Evolutionary conservation across 2,113 vertebrate genomes (phyloP).

Genomic region (Holacanthus passer): DNA sequence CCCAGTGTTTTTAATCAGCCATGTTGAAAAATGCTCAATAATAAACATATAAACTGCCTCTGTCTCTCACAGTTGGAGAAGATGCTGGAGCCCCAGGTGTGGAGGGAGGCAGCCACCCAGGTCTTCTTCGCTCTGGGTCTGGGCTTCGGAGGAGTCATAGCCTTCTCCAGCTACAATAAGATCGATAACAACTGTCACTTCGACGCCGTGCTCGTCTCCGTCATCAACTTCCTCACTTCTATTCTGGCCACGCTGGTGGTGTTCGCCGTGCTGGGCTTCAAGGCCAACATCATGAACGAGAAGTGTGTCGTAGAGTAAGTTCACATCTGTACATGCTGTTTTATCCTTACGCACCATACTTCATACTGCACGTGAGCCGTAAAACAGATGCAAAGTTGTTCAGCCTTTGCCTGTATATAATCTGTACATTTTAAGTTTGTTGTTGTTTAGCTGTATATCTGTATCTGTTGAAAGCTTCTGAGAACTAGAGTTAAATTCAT

Average conservation of each 20-base stretch:
- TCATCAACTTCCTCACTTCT: constrained; percentile 98
- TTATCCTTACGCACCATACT: neutral
- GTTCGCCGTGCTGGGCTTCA: constrained; percentile 98
- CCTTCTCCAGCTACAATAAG: constrained; percentile 99
- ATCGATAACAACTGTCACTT: constrained; percentile 99
- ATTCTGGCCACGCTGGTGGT: constrained; percentile 97
- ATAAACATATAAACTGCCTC: neutral
- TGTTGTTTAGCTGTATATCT: neutral
- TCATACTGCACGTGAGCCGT: too few species aligned
- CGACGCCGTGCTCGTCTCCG: constrained; percentile 93
- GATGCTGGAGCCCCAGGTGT: constrained; percentile 98
- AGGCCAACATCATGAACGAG: constrained; percentile 99
- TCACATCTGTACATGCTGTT: neutral
- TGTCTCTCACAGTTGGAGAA: constrained; percentile 91
- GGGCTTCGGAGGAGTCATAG: constrained; percentile 97
- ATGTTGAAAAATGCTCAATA: neutral
- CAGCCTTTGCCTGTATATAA: neutral
- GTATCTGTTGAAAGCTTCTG: neutral
- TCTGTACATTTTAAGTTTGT: neutral
- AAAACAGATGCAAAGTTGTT: neutral
- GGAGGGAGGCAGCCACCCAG: constrained; percentile 97
- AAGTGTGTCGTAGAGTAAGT: constrained; percentile 98
- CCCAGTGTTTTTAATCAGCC: neutral
- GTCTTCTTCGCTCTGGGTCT: constrained; percentile 97
- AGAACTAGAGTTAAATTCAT: neutral